Evolutionary conservation across 2,113 vertebrate genomes (phyloP).

Genomic region (Mesembrinibis cayennensis): DNA sequence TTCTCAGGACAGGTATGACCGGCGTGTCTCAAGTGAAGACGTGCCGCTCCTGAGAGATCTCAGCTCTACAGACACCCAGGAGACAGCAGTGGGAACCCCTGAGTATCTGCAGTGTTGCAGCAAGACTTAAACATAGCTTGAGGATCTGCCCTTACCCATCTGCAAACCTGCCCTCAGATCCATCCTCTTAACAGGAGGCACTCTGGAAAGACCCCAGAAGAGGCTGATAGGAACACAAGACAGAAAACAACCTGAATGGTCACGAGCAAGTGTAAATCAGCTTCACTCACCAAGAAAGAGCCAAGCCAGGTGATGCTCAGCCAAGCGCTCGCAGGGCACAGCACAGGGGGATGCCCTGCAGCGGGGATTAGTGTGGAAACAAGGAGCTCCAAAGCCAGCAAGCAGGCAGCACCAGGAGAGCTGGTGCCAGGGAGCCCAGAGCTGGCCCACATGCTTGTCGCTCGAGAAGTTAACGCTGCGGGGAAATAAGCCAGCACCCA

Average conservation of each 20-base stretch:
- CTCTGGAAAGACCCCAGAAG: background rate
- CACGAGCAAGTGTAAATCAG: background rate
- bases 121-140: background rate
- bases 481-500: background rate
- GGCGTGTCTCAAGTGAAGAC: background rate
- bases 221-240: rapidly evolving
- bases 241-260: rapidly evolving
- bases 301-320: background rate
- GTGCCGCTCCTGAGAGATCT: background rate
- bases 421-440: background rate
- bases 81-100: background rate
- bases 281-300: background rate
- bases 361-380: background rate
- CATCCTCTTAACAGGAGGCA: background rate
- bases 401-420: background rate
- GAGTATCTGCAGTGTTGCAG: background rate
- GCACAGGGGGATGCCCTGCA: background rate
- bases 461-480: rapidly evolving
- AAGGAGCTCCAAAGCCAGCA: background rate
- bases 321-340: rapidly evolving
- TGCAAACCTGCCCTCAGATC: background rate
- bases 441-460: background rate
- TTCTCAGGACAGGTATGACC: background rate
- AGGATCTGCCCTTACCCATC: background rate
- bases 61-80: rapidly evolving